Evolutionary conservation across 2,888 invertebrate genomes (phyloP), one percentile per base, ranked within the genome.

Genomic region (Argyra leucocephala): DNA sequence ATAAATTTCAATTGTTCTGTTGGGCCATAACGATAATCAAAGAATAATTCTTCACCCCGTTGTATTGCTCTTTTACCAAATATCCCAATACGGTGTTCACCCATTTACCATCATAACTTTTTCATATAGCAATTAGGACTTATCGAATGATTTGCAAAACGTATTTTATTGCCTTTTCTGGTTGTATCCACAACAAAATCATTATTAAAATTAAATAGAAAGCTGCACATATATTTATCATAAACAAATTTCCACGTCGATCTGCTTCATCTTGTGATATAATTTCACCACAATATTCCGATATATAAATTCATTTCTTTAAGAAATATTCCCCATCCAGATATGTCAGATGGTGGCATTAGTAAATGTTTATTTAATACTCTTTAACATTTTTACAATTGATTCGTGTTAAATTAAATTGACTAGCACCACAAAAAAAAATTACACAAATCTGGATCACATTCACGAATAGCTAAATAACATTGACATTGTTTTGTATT

Each of bases 261-360:
- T 97, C 97, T 3, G 96, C 96, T 81, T 97, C 97, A 77, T 96
- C 96, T 80, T 95, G 94, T 18, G 91, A 92, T 73, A 96, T 96
- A 69, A 93, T 91, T 82, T 97, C 97, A 0, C 97, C 97, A 80
- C 96, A 96, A 81, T 97, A 97, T 81, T 97, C 96, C 0, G 94
- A 93, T 69, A 97, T 96, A 79, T 97, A 96, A 10, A 92, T 94
- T 2, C 90, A 90, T 70, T 91, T 91, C 78, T 95, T 94, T 64
- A 96, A 82, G 82, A 94, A 97, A 72, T 96, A 96, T 60, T n/a
- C 97, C 97, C 95, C 96, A 96, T 23, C 97, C 97, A 18, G 96
- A 96, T 18, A 97, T 95, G 81, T 96, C 95, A 2, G 93, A 93
- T 0, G 94, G 95, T 1, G 95, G 96, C 83, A 96, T 87, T 64